phyloP scores from a whole-genome alignment of 2,888 invertebrate species.

The Maniola hyperantus region DNA sequence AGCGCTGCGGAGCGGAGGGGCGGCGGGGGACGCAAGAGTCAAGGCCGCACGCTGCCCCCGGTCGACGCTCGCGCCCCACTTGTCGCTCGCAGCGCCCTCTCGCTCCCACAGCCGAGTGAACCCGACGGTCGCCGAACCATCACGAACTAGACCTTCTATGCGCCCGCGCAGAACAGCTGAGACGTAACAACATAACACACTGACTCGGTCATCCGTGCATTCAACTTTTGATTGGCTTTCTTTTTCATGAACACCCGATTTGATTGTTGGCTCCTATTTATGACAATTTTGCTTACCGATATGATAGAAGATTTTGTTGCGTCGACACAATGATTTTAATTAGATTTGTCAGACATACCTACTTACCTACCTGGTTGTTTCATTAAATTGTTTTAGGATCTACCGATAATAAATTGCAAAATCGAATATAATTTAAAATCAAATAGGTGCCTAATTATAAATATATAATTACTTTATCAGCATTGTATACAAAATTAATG shows the following conservation, averaged over 20 bases:
- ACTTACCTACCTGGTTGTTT: too few species aligned
- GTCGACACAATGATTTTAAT: not conserved
- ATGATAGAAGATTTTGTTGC: not conserved
- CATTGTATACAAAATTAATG: too few species aligned
- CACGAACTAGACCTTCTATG: conserved; percentile 81
- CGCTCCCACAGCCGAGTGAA: conserved; percentile 61
- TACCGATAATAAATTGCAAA: too few species aligned
- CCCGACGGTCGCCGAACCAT: conserved; percentile 63
- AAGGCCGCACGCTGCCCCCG: conserved; percentile 89
- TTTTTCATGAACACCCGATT: conserved; percentile 71
- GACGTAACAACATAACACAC: conserved; percentile 82
- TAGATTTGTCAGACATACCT: too few species aligned
- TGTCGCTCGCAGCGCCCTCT: conserved; percentile 67
- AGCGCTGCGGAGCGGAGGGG: conserved; percentile 55
- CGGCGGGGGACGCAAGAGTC: conserved; percentile 79
- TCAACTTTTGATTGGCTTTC: conserved; percentile 82
- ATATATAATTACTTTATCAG: too few species aligned
- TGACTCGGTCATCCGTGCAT: conserved; percentile 83
- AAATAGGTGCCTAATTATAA: too few species aligned
- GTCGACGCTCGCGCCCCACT: conserved; percentile 88
- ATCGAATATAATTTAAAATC: too few species aligned
- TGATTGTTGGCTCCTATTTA: conserved; percentile 49
- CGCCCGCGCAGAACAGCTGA: conserved; percentile 81
- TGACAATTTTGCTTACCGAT: conserved; percentile 25
- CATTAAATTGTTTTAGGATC: too few species aligned